Base-by-base conservation (phyloP, 2,888 invertebrate genomes). In the Netelia fuscicornis region DNA sequence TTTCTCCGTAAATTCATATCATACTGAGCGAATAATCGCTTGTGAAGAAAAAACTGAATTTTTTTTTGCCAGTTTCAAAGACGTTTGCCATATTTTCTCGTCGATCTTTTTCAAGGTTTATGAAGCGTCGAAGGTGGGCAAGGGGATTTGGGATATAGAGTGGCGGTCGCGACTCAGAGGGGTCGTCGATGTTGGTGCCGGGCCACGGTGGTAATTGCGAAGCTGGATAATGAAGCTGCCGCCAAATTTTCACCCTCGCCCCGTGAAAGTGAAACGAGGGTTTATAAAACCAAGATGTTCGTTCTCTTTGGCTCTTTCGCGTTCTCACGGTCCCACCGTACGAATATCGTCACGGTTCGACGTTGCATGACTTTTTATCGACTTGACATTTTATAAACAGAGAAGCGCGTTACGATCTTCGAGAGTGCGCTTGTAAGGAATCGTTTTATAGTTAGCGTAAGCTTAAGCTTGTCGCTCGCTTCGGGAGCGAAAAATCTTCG, bases 281-380 rank as follows among this genome's bases (percentile, higher is more conserved):
- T 82, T 79, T 67, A 82, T 67, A 65, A 82, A 76, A 72, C 82
- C 65, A 17, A 78, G 56, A 65, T 56, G 58, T 1, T 13, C 67
- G 10, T 9, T 37, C 30, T 85, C 75, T 64, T 83, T 71, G 76
- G 62, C 77, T 80, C 82, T 81, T 77, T 81, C 72, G 84, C 10
- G 42, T 23, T 20, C 17, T 37, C 44, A 44, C 25, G 62, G 23
- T 20, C 54, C 37, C n/a, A 13, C 37, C 37, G 70, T 37, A 17
- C 62, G 23, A 56, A 64, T 70, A 58, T 78, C 23, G 86, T 86
- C 87, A 89, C 85, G 90, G 92, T 90, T 94, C 93, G 93, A 94
- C 93, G 94, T 94, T 92, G 94, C 94, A 92, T 94, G 94, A 92
- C 93, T 94, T 95, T 95, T 95, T 95, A 95, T 95, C 93, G 94